Conservation (phyloP, 2,113 vertebrate genomes). For the Neopipo cinnamomea region DNA sequence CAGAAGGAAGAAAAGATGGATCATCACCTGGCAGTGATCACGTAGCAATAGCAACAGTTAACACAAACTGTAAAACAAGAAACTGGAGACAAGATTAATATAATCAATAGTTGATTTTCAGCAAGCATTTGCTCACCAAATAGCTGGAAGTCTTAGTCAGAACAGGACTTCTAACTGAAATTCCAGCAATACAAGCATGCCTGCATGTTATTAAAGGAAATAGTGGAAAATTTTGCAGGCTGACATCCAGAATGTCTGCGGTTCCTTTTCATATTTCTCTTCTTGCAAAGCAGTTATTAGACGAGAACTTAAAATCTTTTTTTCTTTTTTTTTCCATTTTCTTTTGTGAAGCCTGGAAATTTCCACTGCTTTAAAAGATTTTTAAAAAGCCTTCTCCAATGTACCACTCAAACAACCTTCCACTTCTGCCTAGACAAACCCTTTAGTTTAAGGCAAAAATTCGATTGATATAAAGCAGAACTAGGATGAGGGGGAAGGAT, state of each 20-base stretch:
- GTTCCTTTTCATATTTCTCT: constrained; percentile 71
- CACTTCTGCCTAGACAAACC: background rate
- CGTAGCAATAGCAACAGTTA: background rate
- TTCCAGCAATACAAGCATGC: constrained; percentile 46
- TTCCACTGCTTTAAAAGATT: constrained; percentile 54
- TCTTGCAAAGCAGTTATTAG: constrained; percentile 70
- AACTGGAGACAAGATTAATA: background rate
- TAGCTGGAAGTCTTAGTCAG: constrained; percentile 73
- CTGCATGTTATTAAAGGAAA: constrained; percentile 70
- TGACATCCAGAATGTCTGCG: constrained; percentile 74
- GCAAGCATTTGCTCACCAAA: background rate
- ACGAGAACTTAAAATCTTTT: background rate
- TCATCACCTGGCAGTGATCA: background rate
- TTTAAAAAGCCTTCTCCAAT: constrained; percentile 11
- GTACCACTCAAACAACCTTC: background rate
- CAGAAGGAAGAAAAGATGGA: background rate
- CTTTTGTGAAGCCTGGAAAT: constrained; percentile 58
- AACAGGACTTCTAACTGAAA: constrained; percentile 60
- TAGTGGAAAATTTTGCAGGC: constrained; percentile 76
- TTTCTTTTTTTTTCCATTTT: too few species aligned
- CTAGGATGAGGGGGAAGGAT: background rate
- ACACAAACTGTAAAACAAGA: background rate
- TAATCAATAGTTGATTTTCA: background rate
- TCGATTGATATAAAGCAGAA: background rate
- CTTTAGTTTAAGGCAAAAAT: constrained; percentile 13